Evolutionary conservation across 2,113 vertebrate genomes (phyloP).

Genomic region (Semnopithecus entellus): DNA sequence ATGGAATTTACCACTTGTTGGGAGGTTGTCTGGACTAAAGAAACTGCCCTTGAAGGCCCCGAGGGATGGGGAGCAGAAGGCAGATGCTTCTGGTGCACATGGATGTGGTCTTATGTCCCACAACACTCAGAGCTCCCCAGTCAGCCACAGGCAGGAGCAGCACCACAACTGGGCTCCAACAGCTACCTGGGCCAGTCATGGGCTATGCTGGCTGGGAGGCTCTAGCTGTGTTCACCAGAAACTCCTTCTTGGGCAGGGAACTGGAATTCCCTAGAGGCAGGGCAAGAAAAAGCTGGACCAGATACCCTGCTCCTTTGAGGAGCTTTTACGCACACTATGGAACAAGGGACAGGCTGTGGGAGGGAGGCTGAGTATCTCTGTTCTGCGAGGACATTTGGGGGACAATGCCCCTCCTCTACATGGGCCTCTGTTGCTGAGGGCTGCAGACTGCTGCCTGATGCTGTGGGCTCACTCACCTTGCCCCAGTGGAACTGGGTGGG

Average conservation of each 20-base stretch:
- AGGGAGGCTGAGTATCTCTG: not conserved
- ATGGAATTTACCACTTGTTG: not conserved
- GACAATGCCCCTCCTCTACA: fast-evolving
- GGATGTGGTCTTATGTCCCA: not conserved
- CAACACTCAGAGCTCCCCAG: too few relatives aligned
- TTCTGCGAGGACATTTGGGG: fast-evolving
- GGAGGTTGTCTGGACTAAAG: not conserved
- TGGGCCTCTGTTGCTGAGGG: not conserved
- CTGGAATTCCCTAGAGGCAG: not conserved
- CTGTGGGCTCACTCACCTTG: constrained; percentile 76
- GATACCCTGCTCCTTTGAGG: not conserved
- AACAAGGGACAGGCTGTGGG: not conserved
- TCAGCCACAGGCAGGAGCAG: not conserved
- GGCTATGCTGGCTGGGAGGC: not conserved
- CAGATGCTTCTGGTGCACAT: not conserved
- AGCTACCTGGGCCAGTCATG: not conserved
- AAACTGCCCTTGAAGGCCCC: not conserved
- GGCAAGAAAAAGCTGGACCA: not conserved
- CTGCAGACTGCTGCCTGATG: fast-evolving
- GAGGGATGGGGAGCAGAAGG: not conserved
- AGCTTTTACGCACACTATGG: not conserved
- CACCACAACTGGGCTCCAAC: not conserved
- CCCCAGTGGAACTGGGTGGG: constrained; percentile 90
- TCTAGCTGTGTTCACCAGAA: not conserved
- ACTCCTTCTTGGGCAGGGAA: not conserved